A percentile compares a stretch with the other conserved stretches of the same genome.
These are phyloP conservation scores for Elephantulus edwardii DNA, from an alignment of 2,113 vertebrate genomes.

Conservation along the genomic window DNA sequence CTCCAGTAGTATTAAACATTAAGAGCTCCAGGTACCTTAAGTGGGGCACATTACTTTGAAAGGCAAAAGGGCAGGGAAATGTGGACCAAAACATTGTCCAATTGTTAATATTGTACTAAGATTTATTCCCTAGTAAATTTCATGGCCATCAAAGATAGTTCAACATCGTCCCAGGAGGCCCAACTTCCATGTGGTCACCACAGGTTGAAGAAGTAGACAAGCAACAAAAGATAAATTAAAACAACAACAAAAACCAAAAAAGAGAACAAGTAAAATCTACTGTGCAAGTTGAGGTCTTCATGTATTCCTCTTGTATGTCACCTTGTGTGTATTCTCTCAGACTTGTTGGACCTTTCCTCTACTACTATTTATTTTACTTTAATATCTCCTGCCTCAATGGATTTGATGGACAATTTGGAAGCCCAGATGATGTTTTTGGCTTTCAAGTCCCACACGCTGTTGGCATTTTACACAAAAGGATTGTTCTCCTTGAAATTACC, in stretches of 20 bases:
- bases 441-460: not conserved
- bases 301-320: not conserved
- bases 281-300: not conserved
- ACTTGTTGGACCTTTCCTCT: not conserved
- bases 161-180: not conserved
- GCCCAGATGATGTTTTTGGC: not conserved
- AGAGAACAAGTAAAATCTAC: not conserved
- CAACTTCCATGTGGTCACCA: not conserved
- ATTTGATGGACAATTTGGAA: not conserved
- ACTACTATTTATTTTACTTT: not conserved
- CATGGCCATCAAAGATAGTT: not conserved
- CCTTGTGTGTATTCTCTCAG: not conserved
- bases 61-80: slow-evolving; percentile 32
- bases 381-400: not conserved
- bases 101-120: slow-evolving; percentile 16
- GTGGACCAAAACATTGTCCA: slow-evolving; percentile 25
- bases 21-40: slow-evolving; percentile 52
- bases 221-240: not conserved
- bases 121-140: not conserved
- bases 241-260: not conserved
- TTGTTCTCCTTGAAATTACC: not conserved
- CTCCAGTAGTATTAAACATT: slow-evolving; percentile 49
- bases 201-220: not conserved
- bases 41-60: slow-evolving; percentile 52
- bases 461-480: not conserved